A percentile compares a stretch with the other conserved stretches of the same genome.
These are phyloP conservation scores for Salticus scenicus DNA, from an alignment of 2,888 invertebrate species.

Conservation along the genomic window DNA sequence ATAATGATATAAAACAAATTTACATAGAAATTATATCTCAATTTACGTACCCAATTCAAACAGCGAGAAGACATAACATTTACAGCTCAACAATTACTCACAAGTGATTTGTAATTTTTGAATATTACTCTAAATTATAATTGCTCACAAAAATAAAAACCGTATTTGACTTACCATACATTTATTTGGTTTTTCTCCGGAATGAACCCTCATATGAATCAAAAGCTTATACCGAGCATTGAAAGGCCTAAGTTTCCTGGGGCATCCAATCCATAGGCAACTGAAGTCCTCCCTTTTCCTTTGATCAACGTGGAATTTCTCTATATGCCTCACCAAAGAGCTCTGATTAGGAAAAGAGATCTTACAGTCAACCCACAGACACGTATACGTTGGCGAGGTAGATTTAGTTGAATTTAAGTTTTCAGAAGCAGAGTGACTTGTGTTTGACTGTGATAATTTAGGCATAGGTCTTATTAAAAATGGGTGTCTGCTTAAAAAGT, in stretches of 20 bases:
- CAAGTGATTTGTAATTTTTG: too few relatives aligned
- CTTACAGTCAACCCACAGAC: constrained; percentile 65
- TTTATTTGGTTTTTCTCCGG: constrained; percentile 97
- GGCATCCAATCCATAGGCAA: constrained; percentile 94
- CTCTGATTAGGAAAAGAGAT: constrained; percentile 48
- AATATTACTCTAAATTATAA: too few relatives aligned
- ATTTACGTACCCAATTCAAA: too few relatives aligned
- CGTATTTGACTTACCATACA: constrained; percentile 95
- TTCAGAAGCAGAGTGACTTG: neutral
- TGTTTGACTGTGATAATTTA: neutral
- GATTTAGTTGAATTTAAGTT: neutral
- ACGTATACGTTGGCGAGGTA: neutral
- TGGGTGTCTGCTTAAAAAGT: neutral
- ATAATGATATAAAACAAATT: too few relatives aligned
- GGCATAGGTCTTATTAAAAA: neutral
- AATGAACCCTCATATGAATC: constrained; percentile 97
- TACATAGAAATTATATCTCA: too few relatives aligned
- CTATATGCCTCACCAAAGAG: constrained; percentile 83
- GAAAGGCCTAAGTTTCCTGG: constrained; percentile 90
- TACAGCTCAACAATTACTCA: too few relatives aligned
- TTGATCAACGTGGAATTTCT: constrained; percentile 82
- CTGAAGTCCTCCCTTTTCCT: constrained; percentile 85
- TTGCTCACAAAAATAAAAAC: too few relatives aligned
- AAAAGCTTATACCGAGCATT: constrained; percentile 98
- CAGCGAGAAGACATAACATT: too few relatives aligned